These are phyloP conservation scores for Myxocyprinus asiaticus DNA, from an alignment of 2,113 vertebrate genomes.

Conservation along the genomic window DNA sequence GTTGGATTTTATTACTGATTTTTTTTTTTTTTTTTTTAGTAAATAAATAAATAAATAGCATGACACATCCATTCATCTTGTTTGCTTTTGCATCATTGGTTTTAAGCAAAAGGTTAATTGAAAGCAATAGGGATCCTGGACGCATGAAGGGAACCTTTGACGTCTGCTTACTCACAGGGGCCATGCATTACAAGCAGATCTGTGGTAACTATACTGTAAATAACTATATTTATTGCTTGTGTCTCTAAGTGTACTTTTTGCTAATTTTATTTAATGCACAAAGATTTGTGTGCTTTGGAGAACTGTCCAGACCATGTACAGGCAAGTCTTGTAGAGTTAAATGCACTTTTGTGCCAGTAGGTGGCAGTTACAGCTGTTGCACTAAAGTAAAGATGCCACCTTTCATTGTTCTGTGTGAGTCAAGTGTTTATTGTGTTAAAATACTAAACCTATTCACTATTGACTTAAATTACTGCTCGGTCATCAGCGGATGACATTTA, in stretches of 20 bases:
- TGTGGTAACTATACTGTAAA: not conserved
- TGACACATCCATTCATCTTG: slow-evolving; percentile 2
- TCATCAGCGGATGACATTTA: slow-evolving; percentile 9
- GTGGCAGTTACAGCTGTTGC: not conserved
- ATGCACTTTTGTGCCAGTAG: not conserved
- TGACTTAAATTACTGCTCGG: not conserved
- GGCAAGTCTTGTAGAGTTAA: too few relatives aligned
- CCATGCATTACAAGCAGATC: not conserved
- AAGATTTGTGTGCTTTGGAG: not conserved
- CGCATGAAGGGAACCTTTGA: not conserved
- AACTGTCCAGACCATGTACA: not conserved
- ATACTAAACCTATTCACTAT: not conserved
- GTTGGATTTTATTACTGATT: too few relatives aligned
- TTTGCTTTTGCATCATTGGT: slow-evolving; percentile 13
- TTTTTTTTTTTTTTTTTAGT: too few relatives aligned
- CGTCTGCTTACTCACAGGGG: slow-evolving; percentile 19
- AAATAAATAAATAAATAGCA: not conserved
- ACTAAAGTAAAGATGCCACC: too few relatives aligned
- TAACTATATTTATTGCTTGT: too few relatives aligned
- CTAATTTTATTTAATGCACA: too few relatives aligned
- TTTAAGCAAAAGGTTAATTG: slow-evolving; percentile 24
- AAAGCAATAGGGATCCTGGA: slow-evolving; percentile 2
- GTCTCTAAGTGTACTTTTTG: too few relatives aligned
- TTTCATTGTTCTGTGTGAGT: not conserved
- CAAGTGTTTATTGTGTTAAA: not conserved